Evolutionary conservation across 1,140 invertebrate genomes (phyloP).

Genomic region (Platyscapa corneri): DNA sequence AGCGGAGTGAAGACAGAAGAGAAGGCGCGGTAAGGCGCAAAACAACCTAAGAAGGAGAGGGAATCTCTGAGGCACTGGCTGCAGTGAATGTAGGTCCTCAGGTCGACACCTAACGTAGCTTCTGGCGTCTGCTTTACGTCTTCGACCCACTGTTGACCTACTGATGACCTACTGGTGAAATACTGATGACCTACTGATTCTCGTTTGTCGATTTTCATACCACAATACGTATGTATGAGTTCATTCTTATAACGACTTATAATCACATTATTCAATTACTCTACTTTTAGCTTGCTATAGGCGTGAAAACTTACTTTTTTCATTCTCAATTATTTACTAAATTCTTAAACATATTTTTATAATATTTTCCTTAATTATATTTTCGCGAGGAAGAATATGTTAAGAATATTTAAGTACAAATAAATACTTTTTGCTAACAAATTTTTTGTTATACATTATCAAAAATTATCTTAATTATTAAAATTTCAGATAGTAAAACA

Average conservation of each 20-base stretch:
- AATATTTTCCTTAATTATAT: neutral
- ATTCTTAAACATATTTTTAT: neutral
- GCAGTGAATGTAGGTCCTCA: conserved; percentile 17
- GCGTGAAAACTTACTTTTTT: too few species aligned
- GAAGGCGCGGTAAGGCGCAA: neutral
- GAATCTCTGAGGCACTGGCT: neutral
- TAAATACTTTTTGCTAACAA: neutral
- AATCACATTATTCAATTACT: neutral
- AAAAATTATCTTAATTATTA: too few species aligned
- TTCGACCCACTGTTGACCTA: conserved; percentile 13
- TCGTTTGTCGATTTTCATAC: neutral
- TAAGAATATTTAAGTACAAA: neutral
- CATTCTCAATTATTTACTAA: too few species aligned
- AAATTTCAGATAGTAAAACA: too few species aligned
- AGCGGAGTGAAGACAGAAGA: neutral
- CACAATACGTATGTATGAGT: neutral
- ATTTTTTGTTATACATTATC: neutral
- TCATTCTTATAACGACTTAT: neutral
- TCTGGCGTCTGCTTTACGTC: conserved; percentile 11
- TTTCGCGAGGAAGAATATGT: neutral
- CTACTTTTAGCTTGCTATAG: neutral
- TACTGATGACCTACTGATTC: conserved; percentile 2
- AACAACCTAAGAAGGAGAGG: neutral
- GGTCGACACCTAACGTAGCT: conserved; percentile 15
- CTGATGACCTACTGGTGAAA: conserved; percentile 21